Percentiles rank a stretch among this genome's conserved stretches.
These are phyloP conservation scores for Vanessa atalanta DNA, from an alignment of 1,140 invertebrate species.

Conservation along the genomic window DNA sequence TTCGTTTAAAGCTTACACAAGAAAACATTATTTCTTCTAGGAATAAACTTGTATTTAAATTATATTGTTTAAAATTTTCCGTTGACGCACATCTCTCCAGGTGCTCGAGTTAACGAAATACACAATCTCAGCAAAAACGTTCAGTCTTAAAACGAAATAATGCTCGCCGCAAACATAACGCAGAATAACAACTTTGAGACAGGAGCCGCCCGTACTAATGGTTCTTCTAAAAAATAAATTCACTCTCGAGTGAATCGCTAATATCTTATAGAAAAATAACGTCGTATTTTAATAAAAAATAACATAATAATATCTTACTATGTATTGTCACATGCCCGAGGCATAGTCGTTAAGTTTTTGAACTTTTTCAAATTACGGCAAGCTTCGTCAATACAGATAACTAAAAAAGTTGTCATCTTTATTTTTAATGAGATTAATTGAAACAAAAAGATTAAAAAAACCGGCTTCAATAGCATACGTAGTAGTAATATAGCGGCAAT, in stretches of 20 bases:
- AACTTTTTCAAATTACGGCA: no score
- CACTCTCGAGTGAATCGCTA: neutral
- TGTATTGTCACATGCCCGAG: no score
- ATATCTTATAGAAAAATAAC: neutral
- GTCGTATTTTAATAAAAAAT: no score
- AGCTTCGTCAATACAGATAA: no score
- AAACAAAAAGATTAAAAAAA: no score
- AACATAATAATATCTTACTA: no score
- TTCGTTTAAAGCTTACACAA: no score
- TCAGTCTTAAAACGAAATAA: slow-evolving; percentile 49
- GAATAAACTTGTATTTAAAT: neutral
- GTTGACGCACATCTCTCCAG: slow-evolving; percentile 10
- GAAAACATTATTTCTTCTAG: neutral
- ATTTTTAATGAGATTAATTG: no score
- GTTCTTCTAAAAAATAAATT: neutral
- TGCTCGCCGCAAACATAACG: slow-evolving; percentile 44
- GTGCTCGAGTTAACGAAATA: slow-evolving; percentile 17
- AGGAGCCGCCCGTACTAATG: slow-evolving; percentile 36
- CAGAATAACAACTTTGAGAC: slow-evolving; percentile 49
- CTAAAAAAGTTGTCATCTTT: no score
- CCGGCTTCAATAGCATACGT: no score
- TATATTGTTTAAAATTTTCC: neutral
- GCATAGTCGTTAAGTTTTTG: neutral
- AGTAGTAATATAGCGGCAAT: no score
- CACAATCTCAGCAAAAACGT: slow-evolving; percentile 37